Evolutionary conservation across 1,140 invertebrate genomes (phyloP).

Genomic region (Elysia chlorotica): DNA sequence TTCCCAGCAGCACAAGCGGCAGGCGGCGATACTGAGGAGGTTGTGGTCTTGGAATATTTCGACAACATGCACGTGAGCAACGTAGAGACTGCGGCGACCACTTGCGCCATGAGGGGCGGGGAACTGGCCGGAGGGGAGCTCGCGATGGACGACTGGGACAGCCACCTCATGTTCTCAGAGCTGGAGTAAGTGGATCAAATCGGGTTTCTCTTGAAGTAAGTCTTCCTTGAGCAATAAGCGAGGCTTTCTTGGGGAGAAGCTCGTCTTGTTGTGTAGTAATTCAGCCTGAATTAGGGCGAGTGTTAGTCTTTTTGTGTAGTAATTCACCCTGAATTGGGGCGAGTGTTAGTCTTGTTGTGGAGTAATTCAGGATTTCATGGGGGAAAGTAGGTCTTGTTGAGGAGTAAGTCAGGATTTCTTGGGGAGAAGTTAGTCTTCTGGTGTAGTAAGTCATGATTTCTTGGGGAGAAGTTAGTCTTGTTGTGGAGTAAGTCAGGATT

Average conservation of each 20-base stretch:
- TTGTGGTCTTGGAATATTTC: constrained; percentile 1
- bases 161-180: neutral
- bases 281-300: neutral
- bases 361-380: too few relatives aligned
- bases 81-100: neutral
- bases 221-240: neutral
- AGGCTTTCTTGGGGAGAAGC: neutral
- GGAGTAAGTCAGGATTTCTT: too few relatives aligned
- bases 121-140: neutral
- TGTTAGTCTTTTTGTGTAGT: too few relatives aligned
- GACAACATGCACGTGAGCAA: neutral
- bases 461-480: too few relatives aligned
- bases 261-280: neutral
- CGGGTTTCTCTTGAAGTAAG: neutral
- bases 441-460: too few relatives aligned
- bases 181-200: constrained; percentile 2
- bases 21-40: too few relatives aligned
- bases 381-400: too few relatives aligned
- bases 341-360: too few relatives aligned
- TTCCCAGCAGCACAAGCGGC: too few relatives aligned
- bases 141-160: neutral
- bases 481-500: too few relatives aligned
- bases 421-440: too few relatives aligned
- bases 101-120: neutral
- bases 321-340: too few relatives aligned